phyloP scores from a whole-genome alignment of 2,888 invertebrate species.

The Stramonita haemastoma region DNA sequence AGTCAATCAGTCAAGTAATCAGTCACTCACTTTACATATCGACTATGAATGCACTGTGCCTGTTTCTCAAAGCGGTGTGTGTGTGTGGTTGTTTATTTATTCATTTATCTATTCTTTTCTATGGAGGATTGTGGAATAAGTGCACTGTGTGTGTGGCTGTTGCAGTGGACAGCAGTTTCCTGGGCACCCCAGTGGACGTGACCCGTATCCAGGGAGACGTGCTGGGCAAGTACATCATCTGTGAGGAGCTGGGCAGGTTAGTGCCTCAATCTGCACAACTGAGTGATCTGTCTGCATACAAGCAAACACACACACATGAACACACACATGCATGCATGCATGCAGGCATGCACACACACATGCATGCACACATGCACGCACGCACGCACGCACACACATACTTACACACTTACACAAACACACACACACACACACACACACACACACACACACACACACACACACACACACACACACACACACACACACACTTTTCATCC shows the following conservation, averaged over 20 bases:
- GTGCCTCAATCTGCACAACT: background rate
- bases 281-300: background rate
- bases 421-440: background rate
- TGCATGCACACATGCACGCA: background rate
- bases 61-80: background rate
- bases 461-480: background rate
- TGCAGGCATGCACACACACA: background rate
- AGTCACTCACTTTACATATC: too few relatives aligned
- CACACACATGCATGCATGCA: background rate
- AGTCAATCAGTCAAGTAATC: too few relatives aligned
- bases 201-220: conserved; percentile 72
- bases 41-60: too few relatives aligned
- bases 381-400: background rate
- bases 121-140: too few relatives aligned
- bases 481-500: too few relatives aligned
- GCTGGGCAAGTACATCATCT: conserved; percentile 75
- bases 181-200: conserved; percentile 67
- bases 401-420: background rate
- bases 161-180: conserved; percentile 62
- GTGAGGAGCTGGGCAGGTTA: conserved; percentile 75
- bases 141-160: background rate
- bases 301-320: background rate
- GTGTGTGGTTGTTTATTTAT: background rate
- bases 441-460: too few relatives aligned
- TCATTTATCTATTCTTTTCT: too few relatives aligned